Evolutionary conservation across 1,140 invertebrate genomes (phyloP).

Genomic region (Manduca sexta): DNA sequence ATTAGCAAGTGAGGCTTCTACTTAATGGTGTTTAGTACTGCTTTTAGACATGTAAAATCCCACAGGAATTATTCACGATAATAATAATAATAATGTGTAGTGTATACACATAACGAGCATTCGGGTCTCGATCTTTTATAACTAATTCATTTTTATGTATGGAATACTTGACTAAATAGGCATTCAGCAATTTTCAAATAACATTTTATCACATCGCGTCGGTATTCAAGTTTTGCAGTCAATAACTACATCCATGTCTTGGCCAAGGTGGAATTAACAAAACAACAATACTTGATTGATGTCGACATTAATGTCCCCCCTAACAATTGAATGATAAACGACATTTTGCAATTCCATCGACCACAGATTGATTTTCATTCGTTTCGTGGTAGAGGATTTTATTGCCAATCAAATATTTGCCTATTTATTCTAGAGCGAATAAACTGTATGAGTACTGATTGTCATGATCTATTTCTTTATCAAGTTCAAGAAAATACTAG

Average conservation of each 20-base stretch:
- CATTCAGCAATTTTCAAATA: too few species aligned
- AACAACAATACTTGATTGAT: conserved; percentile 35
- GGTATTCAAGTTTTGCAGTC: neutral
- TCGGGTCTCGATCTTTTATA: too few species aligned
- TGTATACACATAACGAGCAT: too few species aligned
- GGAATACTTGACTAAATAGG: too few species aligned
- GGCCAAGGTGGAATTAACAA: conserved; percentile 16
- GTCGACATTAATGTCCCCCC: conserved; percentile 34
- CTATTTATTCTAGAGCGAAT: conserved; percentile 12
- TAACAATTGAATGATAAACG: conserved; percentile 61
- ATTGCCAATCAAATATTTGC: conserved; percentile 27
- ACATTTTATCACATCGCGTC: conserved; percentile 1
- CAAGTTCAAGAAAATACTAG: neutral
- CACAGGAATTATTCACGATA: too few species aligned
- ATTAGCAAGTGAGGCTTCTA: too few species aligned
- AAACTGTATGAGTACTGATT: conserved; percentile 3
- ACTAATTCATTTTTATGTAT: too few species aligned
- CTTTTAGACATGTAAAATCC: too few species aligned
- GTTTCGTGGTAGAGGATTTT: conserved; percentile 20
- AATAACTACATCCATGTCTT: conserved; percentile 10
- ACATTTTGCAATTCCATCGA: conserved; percentile 33
- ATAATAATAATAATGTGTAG: too few species aligned
- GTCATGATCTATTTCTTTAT: neutral
- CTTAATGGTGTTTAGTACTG: too few species aligned
- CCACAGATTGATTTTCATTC: conserved; percentile 33